These are phyloP conservation scores for Cyanistes caeruleus DNA, from an alignment of 2,113 vertebrate species.

Conservation along the genomic window DNA sequence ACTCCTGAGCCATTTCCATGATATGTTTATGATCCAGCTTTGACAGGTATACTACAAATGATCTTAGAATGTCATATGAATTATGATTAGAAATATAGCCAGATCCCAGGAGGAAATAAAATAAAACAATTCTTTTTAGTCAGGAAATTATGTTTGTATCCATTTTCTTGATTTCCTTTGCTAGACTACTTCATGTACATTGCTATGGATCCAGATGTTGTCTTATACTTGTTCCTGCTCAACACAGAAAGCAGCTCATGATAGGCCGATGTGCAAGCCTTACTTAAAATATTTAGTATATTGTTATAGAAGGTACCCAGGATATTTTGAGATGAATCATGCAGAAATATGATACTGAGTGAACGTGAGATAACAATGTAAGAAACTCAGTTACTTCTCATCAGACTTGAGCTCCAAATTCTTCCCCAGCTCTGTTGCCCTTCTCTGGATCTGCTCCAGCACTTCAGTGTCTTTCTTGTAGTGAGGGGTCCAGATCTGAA, in stretches of 20 bases:
- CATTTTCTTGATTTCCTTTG: background rate
- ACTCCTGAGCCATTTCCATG: background rate
- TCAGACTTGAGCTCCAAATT: background rate
- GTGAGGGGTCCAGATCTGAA: fast-evolving
- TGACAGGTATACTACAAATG: background rate
- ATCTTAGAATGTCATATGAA: background rate
- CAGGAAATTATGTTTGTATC: background rate
- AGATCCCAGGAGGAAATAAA: background rate
- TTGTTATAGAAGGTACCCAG: background rate
- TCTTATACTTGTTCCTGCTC: background rate
- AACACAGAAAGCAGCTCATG: background rate
- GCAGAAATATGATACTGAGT: background rate
- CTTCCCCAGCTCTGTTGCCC: background rate
- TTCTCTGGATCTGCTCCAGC: background rate
- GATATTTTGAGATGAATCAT: background rate
- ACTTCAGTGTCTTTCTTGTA: background rate
- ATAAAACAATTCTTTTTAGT: background rate
- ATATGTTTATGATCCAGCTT: background rate
- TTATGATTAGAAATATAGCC: background rate
- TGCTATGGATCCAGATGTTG: background rate
- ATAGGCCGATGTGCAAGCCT: fast-evolving
- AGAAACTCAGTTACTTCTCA: background rate
- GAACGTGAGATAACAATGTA: background rate
- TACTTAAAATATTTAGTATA: background rate
- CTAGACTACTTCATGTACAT: background rate